Conservation (phyloP, 2,113 vertebrate genomes). For the Hypanus sabinus region DNA sequence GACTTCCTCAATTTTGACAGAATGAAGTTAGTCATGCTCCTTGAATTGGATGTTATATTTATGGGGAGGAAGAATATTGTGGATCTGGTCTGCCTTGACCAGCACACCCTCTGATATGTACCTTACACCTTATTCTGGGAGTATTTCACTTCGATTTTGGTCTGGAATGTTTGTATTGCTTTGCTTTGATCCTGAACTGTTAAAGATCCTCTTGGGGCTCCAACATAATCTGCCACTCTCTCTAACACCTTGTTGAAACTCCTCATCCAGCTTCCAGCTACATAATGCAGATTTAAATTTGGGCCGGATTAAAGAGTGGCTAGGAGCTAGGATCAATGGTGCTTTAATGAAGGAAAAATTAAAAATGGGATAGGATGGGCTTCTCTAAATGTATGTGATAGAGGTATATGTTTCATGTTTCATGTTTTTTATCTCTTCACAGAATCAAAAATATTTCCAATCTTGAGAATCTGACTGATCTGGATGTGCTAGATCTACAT, state of each 20-base stretch:
- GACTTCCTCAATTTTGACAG: too few relatives aligned
- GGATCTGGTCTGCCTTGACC: too few relatives aligned
- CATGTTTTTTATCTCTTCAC: conserved; percentile 43
- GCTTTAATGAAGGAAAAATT: neutral
- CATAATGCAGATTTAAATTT: neutral
- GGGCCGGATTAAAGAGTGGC: neutral
- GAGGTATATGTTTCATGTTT: neutral
- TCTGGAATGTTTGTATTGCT: neutral
- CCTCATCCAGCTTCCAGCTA: neutral
- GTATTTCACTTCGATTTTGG: too few relatives aligned
- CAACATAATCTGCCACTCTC: neutral
- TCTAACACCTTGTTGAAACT: neutral
- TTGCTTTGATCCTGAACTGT: neutral
- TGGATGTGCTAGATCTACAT: conserved; percentile 88
- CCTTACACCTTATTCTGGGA: too few relatives aligned
- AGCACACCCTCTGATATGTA: too few relatives aligned
- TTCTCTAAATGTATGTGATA: neutral
- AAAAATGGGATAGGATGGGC: neutral
- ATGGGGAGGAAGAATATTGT: too few relatives aligned
- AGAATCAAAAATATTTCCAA: conserved; percentile 82
- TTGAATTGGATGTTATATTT: too few relatives aligned
- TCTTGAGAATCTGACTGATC: conserved; percentile 69
- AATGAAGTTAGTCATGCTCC: too few relatives aligned
- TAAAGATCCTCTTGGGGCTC: neutral
- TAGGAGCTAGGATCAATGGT: neutral